These are phyloP conservation scores for Hetaerina titia DNA, from an alignment of 2,888 invertebrate species.

Conservation along the genomic window DNA sequence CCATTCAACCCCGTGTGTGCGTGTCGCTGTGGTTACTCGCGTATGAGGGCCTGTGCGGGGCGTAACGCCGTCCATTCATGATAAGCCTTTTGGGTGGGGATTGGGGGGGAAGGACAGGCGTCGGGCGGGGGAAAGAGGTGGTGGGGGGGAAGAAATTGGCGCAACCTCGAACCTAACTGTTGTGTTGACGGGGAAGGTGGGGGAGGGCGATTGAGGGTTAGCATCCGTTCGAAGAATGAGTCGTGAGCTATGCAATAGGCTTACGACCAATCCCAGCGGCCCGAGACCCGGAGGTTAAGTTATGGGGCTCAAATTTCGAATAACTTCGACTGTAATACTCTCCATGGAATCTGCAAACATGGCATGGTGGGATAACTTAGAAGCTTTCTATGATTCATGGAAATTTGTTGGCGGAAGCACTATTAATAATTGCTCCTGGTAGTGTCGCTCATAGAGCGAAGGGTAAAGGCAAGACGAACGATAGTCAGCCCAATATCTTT, in stretches of 20 bases:
- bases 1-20: neutral
- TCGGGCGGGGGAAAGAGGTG: neutral
- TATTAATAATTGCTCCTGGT: too few relatives aligned
- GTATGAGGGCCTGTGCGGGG: neutral
- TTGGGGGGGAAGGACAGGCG: neutral
- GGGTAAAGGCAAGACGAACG: too few relatives aligned
- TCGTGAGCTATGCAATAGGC: neutral
- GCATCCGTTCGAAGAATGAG: neutral
- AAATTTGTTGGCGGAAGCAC: too few relatives aligned
- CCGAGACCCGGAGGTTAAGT: neutral
- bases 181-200: neutral
- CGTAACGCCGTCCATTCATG: neutral
- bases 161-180: slow-evolving; percentile 21
- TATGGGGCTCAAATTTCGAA: too few relatives aligned
- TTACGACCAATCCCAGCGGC: neutral
- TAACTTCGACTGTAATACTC: too few relatives aligned
- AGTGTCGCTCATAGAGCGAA: too few relatives aligned
- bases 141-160: neutral
- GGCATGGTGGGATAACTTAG: too few relatives aligned
- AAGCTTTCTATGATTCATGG: too few relatives aligned
- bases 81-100: neutral
- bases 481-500: too few relatives aligned
- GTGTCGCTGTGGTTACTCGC: neutral
- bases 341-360: too few relatives aligned
- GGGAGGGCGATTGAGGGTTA: neutral